These are phyloP conservation scores for Columba guinea DNA, from an alignment of 2,797 vertebrate species.

Conservation along the genomic window DNA sequence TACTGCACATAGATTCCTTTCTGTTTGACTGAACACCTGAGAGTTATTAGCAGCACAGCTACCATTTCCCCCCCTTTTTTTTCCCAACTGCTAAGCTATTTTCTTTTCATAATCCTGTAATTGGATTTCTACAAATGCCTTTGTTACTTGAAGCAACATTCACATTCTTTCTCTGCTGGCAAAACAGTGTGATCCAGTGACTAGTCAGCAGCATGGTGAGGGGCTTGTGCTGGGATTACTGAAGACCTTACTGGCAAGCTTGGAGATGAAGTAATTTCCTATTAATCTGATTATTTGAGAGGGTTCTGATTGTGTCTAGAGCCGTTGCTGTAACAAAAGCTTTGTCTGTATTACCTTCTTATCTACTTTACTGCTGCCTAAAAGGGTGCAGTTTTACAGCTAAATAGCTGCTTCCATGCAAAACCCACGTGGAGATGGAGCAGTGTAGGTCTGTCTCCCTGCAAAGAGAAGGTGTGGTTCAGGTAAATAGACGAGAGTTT, in stretches of 20 bases:
- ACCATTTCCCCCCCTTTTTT: neutral
- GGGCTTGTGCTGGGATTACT: neutral
- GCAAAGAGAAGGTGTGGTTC: neutral
- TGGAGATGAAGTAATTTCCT: constrained; percentile 45
- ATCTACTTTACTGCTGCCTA: neutral
- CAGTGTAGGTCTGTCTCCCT: neutral
- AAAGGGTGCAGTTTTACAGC: neutral
- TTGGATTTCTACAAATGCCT: constrained; percentile 43
- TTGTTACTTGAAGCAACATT: constrained; percentile 15
- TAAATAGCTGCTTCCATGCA: neutral
- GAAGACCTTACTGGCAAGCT: neutral
- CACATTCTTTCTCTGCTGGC: constrained; percentile 38
- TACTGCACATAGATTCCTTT: neutral
- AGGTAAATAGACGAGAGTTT: neutral
- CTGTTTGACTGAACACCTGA: neutral
- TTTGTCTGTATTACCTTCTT: neutral
- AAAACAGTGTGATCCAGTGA: constrained; percentile 42
- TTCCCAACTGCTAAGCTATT: constrained; percentile 29
- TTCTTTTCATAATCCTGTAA: constrained; percentile 58
- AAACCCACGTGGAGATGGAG: neutral
- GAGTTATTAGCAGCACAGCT: neutral
- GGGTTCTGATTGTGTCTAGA: constrained; percentile 17
- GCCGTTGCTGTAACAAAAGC: neutral
- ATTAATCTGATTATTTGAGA: constrained; percentile 57
- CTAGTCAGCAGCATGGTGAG: neutral